A percentile compares a stretch with the other conserved stretches of the same genome.
Conservation (phyloP, 2,888 invertebrate genomes). For the Tetragonisca angustula region DNA sequence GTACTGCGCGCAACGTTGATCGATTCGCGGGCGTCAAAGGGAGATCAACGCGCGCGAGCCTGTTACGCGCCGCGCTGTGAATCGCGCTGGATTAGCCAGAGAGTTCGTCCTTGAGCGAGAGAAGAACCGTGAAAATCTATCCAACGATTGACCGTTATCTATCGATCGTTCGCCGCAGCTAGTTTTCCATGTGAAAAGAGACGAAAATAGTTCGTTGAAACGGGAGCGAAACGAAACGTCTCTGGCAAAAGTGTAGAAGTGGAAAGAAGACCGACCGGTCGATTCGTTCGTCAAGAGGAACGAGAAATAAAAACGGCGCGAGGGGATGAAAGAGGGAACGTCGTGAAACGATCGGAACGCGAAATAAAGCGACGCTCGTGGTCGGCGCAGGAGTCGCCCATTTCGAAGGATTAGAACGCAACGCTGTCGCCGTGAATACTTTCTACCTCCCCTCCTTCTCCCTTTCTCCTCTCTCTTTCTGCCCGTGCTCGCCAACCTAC, state of each 20-base stretch:
- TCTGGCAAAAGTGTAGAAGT: background rate
- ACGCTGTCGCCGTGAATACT: slow-evolving; percentile 62
- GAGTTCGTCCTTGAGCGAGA: background rate
- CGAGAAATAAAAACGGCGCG: background rate
- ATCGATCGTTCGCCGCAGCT: background rate
- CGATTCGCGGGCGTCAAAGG: slow-evolving; percentile 26
- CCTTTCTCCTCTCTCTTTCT: background rate
- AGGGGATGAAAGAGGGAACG: slow-evolving; percentile 11
- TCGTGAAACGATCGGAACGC: slow-evolving; percentile 53
- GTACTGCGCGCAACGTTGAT: slow-evolving; percentile 4
- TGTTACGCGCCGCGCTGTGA: slow-evolving; percentile 4
- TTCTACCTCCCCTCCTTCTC: background rate
- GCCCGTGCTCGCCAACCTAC: slow-evolving; percentile 21
- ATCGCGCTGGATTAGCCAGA: slow-evolving; percentile 2
- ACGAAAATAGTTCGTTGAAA: background rate
- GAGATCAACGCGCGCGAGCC: slow-evolving; percentile 9
- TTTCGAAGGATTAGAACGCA: slow-evolving; percentile 62
- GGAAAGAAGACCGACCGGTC: background rate
- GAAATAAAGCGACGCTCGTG: slow-evolving; percentile 37
- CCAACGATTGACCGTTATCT: background rate
- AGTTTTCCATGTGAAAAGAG: background rate
- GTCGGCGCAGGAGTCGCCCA: slow-evolving; percentile 44
- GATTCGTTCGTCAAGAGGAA: background rate
- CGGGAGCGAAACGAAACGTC: background rate
- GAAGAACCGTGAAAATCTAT: background rate